These are phyloP conservation scores for Glaucomys volans DNA, from an alignment of 2,113 vertebrate species.

Conservation along the genomic window DNA sequence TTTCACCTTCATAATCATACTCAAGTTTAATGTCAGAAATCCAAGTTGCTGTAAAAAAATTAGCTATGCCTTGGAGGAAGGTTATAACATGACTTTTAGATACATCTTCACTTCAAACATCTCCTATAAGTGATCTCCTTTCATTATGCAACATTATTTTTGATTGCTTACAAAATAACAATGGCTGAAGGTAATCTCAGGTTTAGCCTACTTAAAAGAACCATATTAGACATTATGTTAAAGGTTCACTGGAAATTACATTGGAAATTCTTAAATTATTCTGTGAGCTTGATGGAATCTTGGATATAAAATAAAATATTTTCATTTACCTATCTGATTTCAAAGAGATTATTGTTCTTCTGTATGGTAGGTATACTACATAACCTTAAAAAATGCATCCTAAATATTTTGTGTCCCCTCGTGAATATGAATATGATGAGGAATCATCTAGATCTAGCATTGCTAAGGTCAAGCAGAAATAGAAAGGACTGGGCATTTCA, in stretches of 20 bases:
- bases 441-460: neutral
- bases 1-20: slow-evolving; percentile 7
- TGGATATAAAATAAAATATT: neutral
- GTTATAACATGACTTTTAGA: neutral
- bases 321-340: slow-evolving; percentile 23
- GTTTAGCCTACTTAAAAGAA: neutral
- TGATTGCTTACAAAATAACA: neutral
- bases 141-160: neutral
- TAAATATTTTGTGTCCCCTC: neutral
- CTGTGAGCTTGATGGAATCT: neutral
- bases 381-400: neutral
- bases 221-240: neutral
- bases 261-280: neutral
- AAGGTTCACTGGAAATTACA: neutral
- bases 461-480: neutral
- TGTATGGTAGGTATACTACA: neutral
- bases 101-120: neutral
- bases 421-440: neutral
- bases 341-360: neutral
- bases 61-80: neutral
- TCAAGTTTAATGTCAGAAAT: neutral
- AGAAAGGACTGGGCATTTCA: neutral
- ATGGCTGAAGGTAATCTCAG: neutral
- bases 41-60: slow-evolving; percentile 8
- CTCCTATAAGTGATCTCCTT: neutral